Evolutionary conservation across 2,113 vertebrate genomes (phyloP), one percentile per base, ranked within the genome.

Genomic region (Atlantisia rogersi): DNA sequence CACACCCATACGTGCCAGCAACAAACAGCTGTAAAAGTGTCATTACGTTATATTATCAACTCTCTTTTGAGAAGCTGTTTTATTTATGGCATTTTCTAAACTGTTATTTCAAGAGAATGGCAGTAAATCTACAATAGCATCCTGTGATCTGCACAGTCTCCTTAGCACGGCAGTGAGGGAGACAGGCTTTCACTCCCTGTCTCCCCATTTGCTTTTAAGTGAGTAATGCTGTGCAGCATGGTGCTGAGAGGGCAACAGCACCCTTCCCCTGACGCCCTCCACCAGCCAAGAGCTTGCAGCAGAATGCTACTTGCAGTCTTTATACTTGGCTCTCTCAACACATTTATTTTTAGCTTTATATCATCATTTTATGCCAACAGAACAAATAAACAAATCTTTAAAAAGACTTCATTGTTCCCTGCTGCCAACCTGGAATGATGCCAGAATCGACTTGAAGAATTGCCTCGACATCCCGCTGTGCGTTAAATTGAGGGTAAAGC

Each of bases 341-440:
- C 32, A 2, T 62, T 73, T 74, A 32, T 58, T 85, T 89, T 82
- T 71, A 67, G 63, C 64, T 71, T 67, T 46, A 18, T 28, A 52
- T 31, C 17, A 62, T 74, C 11, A 5, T 69, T 87, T 82, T 78
- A 82, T 75, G 65, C 40, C 79, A 82, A 37, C 56, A 12, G 88
- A 96, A 92, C 74, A 95, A 78, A 69, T 74, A 81, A 93, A 80
- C 40, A 79, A 46, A 71, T 53, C 44, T 81, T 91, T 46, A 7
- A 60, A 74, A 80, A 21, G 65, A 22, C 56, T 76, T 53, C 19
- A 19, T 31, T 73, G 26, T 81, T 84, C 65, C 64, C 60, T 84
- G 64, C 69, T 87, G 88, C 78, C 69, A 81, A 0, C 39, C 65
- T 81, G 40, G 39, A 62, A 19, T 4, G 20, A 48, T n/a, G 64